phyloP scores from a whole-genome alignment of 2,797 vertebrate species.

The Acanthurus tractus region DNA sequence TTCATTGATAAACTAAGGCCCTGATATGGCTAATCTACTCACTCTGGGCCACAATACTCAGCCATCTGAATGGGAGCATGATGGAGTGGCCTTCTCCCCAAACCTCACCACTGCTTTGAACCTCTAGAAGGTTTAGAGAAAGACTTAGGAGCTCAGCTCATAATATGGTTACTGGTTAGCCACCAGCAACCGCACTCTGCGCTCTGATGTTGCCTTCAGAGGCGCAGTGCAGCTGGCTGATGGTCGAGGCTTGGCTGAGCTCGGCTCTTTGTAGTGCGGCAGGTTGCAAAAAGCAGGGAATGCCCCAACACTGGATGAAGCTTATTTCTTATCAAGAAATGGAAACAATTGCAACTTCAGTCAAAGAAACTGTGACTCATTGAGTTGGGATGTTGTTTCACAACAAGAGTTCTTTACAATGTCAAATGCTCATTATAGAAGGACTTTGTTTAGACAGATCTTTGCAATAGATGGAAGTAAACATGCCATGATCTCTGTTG shows the following conservation, averaged over 20 bases:
- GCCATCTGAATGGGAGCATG: slow-evolving; percentile 81
- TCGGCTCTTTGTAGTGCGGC: slow-evolving; percentile 82
- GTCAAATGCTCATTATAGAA: slow-evolving; percentile 6
- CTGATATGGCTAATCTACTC: slow-evolving; percentile 66
- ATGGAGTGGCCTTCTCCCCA: slow-evolving; percentile 79
- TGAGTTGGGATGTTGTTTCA: not conserved
- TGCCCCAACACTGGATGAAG: slow-evolving; percentile 66
- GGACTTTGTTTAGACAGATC: not conserved
- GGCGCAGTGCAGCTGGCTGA: slow-evolving; percentile 82
- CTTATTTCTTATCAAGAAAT: slow-evolving; percentile 55
- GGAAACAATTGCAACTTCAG: slow-evolving; percentile 26
- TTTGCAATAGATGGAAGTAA: not conserved
- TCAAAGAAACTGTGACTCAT: slow-evolving; percentile 13
- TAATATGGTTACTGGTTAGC: slow-evolving; percentile 87
- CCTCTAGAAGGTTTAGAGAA: slow-evolving; percentile 82
- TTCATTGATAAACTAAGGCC: slow-evolving; percentile 82
- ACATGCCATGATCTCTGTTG: not conserved
- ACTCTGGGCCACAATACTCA: slow-evolving; percentile 70
- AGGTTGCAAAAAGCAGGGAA: slow-evolving; percentile 77
- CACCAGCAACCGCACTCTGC: slow-evolving; percentile 83
- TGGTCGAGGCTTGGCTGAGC: slow-evolving; percentile 73
- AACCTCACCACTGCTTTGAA: slow-evolving; percentile 84
- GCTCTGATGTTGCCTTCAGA: slow-evolving; percentile 89
- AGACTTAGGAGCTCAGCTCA: slow-evolving; percentile 84
- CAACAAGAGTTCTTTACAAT: not conserved